Base-by-base conservation (phyloP, 1,140 invertebrate genomes). In the Himalopsyche phryganea region DNA sequence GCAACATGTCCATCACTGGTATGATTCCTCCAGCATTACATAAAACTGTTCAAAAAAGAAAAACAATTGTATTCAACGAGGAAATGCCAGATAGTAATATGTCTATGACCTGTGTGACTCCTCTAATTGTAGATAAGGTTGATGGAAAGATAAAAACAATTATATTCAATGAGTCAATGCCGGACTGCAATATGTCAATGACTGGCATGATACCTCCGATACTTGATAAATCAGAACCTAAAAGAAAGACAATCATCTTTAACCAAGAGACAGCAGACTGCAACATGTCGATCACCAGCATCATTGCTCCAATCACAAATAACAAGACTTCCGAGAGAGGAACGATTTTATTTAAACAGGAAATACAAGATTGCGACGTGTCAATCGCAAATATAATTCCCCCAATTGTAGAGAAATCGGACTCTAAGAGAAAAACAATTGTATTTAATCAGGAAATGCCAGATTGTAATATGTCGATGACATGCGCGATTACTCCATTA, bases 1-100 rank as follows among this genome's bases (percentile, higher is more conserved):
- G 51, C 18, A 40, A 60, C 13, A 53, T 60, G 42, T 60, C 50
- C 1, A 49, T 49, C 15, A 60, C 45, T 6, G 19, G 41, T 10
- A 18, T 44, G 1, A 7, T 33, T 18, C 41, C 50, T 20, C 15
- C 40, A 4, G 32, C 7, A 3, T 28, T 28, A 9, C 4, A 9
- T 28, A 28, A 28, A 28, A 4, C n/a, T 1, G 50, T 42, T 28
- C 32, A 41, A 10, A 33, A 45, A 23, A 44, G 49, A 44, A 44
- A 50, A 50, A 57, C 55, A 1, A 50, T 57, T 50, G 38, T 51
- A 36, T 59, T 44, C 9, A 9, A 28, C 9, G 4, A 28, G 23
- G 23, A 28, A 28, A 28, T 28, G 23, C 3, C 23, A 5, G 23
- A 28, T 5, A 5, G 23, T 28, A 28, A 28, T 9, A 28, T 28